Base-by-base conservation (phyloP, 2,113 vertebrate species). In the Hydropotes inermis region DNA sequence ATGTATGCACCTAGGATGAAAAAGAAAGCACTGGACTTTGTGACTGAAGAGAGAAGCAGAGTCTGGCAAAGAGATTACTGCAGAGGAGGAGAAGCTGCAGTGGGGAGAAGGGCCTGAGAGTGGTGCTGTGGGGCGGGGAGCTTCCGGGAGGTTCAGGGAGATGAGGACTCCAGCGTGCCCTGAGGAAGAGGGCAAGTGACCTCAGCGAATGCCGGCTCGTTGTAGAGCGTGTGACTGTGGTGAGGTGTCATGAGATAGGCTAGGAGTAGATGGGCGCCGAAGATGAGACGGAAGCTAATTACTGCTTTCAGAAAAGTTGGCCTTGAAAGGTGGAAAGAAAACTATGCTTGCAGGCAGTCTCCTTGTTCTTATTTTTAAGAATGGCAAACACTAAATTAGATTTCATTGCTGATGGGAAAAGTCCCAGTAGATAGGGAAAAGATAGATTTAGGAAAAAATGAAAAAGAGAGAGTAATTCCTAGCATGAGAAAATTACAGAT, bases 41-140 rank as follows among this genome's bases (percentile, higher is more conserved):
- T 58, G 36, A 16, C 21, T 55, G 21, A 27, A 17, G 9, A 58
- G 10, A 15, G 6, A 83, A n/a, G 27, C 9, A 27, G 50, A 87
- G 52, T 17, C 27, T 39, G 15, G 2, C 28, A 6, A 15, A 50
- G 74, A 45, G 10, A 39, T 39, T 39, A 17, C 0, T 3, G 15
- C 52, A 25, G 19, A 83, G 19, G 33, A 50, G 3, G 27, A 27
- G 5, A 30, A 33, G 12, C 47, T 23, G 15, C 19, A 7, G 28
- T 3, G 52, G 30, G 8, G 70, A 52, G 16, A 43, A 36, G 8
- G 8, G 30, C 1, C 0, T 11, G 2, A 11, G 6, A 2, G 30
- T 4, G 25, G 4, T 14, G 1, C 28, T 5, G 13, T 1, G 0
- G 2, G 21, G 45, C 7, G 0, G 7, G 5, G 5, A n/a, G n/a